Evolutionary conservation across 2,113 vertebrate species (phyloP).

Genomic region (Nettapus auritus): DNA sequence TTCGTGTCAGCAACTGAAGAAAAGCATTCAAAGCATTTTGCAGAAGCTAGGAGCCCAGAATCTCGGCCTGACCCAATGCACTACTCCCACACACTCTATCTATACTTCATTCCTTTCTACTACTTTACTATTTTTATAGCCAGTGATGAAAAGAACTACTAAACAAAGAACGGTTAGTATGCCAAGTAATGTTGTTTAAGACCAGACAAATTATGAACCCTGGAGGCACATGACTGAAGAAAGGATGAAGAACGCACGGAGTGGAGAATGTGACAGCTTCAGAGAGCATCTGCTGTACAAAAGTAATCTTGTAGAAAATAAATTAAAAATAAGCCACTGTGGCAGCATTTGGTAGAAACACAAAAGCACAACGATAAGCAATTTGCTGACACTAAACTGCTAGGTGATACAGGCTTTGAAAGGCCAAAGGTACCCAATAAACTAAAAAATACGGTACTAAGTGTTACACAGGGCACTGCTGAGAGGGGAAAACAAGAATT

Average conservation of each 20-base stretch:
- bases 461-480: background rate
- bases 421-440: background rate
- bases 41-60: background rate
- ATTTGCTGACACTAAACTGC: background rate
- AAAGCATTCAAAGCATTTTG: background rate
- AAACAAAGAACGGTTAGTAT: background rate
- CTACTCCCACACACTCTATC: background rate
- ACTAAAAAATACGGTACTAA: background rate
- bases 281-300: background rate
- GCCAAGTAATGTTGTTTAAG: background rate
- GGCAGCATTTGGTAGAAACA: background rate
- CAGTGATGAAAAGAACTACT: background rate
- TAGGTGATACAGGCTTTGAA: background rate
- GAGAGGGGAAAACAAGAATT: background rate
- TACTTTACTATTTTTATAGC: background rate
- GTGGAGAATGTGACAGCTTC: background rate
- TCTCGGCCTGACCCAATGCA: background rate
- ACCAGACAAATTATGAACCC: background rate
- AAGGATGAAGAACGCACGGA: background rate
- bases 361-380: background rate
- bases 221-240: background rate
- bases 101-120: background rate
- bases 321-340: background rate
- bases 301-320: background rate
- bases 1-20: background rate